Evolutionary conservation across 2,888 invertebrate genomes (phyloP).

Genomic region (Drosophila colorata): DNA sequence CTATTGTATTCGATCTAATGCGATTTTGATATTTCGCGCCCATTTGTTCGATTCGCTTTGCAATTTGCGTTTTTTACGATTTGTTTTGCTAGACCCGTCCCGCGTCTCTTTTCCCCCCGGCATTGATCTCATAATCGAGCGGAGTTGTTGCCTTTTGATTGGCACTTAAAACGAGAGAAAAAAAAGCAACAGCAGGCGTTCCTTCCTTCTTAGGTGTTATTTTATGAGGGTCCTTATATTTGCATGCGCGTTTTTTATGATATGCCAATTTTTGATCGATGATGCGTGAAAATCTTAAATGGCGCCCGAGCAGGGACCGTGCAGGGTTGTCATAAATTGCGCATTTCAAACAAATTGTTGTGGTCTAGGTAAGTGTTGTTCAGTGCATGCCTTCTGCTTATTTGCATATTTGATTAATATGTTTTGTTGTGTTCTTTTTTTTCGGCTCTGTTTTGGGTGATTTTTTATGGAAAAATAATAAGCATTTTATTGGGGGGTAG

Average conservation of each 20-base stretch:
- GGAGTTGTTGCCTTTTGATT: constrained; percentile 62
- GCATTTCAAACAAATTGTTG: constrained; percentile 33
- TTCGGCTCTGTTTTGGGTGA: constrained; percentile 62
- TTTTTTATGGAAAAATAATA: constrained; percentile 80
- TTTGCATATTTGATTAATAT: constrained; percentile 81
- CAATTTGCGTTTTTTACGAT: constrained; percentile 78
- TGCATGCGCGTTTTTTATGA: constrained; percentile 59
- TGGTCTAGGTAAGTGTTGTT: constrained; percentile 37
- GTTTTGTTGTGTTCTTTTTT: constrained; percentile 43
- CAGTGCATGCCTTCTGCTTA: constrained; percentile 52
- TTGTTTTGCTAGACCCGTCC: constrained; percentile 62
- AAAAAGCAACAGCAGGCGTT: constrained; percentile 48
- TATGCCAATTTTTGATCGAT: constrained; percentile 77
- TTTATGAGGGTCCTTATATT: constrained; percentile 60
- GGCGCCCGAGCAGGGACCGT: constrained; percentile 4
- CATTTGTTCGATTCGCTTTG: constrained; percentile 65
- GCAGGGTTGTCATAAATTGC: constrained; percentile 28
- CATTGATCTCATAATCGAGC: constrained; percentile 78
- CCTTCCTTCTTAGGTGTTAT: constrained; percentile 11
- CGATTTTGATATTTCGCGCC: constrained; percentile 69
- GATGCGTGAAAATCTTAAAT: constrained; percentile 68
- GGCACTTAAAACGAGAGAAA: constrained; percentile 35
- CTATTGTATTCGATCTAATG: constrained; percentile 61
- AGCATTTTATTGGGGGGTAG: constrained; percentile 51
- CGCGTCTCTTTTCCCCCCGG: neutral